Conservation (phyloP, 2,797 vertebrate genomes). For the Neosalanx taihuensis region DNA sequence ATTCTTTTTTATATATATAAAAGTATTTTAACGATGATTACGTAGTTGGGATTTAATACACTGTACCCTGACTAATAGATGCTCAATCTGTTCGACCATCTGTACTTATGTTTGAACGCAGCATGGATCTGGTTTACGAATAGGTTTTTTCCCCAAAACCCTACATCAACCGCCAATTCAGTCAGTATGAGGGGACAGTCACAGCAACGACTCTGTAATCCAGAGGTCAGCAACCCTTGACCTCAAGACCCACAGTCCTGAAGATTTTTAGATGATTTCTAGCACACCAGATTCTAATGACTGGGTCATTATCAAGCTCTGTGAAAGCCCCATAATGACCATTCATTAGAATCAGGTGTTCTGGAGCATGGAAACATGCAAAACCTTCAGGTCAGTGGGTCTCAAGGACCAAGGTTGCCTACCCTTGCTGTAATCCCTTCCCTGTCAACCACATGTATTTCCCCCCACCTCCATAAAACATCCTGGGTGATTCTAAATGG, state of each 20-base stretch:
- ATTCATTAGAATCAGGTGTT: too few species aligned
- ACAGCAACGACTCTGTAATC: not conserved
- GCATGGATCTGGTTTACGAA: constrained; percentile 11
- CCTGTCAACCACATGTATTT: constrained; percentile 23
- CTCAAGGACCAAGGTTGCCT: too few species aligned
- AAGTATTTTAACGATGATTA: constrained; percentile 58
- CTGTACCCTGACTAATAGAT: constrained; percentile 41
- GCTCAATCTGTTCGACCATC: constrained; percentile 34
- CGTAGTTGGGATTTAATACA: constrained; percentile 54
- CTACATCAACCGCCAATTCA: constrained; percentile 4
- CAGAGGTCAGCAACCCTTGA: too few species aligned
- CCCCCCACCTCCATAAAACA: constrained; percentile 32
- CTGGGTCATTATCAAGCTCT: too few species aligned
- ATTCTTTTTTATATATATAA: constrained; percentile 43
- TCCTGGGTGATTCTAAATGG: constrained; percentile 38
- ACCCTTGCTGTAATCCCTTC: not conserved
- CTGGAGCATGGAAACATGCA: too few species aligned
- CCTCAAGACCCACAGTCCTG: too few species aligned
- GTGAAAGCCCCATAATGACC: too few species aligned
- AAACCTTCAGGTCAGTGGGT: too few species aligned
- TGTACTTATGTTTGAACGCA: constrained; percentile 34
- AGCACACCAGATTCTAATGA: too few species aligned
- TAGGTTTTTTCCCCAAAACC: constrained; percentile 8
- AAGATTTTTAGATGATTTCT: too few species aligned
- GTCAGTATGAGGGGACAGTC: constrained; percentile 6